Conservation (phyloP, 2,888 invertebrate genomes). For the Trimorus sp. region DNA sequence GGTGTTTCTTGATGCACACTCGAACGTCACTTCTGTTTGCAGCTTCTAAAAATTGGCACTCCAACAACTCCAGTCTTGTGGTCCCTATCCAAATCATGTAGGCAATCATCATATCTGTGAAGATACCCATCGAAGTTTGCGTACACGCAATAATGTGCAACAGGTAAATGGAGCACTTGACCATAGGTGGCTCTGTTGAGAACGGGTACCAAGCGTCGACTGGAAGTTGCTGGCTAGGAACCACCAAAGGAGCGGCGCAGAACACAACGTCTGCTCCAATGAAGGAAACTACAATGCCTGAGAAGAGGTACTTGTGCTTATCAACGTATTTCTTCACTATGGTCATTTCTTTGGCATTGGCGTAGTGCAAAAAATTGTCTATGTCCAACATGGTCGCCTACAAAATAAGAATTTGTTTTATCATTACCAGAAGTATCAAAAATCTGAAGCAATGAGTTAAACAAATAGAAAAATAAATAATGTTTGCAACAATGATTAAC, state of each 20-base stretch:
- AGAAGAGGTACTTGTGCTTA: background rate
- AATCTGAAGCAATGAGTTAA: too few relatives aligned
- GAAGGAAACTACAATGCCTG: background rate
- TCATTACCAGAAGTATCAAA: too few relatives aligned
- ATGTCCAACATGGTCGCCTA: background rate
- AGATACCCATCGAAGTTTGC: conserved; percentile 11
- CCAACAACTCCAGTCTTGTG: conserved; percentile 19
- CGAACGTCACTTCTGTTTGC: background rate
- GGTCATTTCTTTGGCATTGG: background rate
- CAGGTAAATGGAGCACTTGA: background rate
- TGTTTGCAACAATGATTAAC: too few relatives aligned
- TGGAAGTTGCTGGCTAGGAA: conserved; percentile 6
- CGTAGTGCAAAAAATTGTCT: conserved; percentile 9
- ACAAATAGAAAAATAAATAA: too few relatives aligned
- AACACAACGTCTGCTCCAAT: background rate
- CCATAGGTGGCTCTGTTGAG: background rate
- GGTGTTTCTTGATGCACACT: conserved; percentile 17
- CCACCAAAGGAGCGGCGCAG: background rate
- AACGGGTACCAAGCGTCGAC: conserved; percentile 15
- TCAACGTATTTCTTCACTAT: background rate
- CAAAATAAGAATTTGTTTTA: too few relatives aligned
- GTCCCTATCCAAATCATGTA: conserved; percentile 15
- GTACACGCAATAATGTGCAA: background rate
- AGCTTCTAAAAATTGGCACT: background rate
- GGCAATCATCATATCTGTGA: conserved; percentile 21